A percentile compares a stretch with the other conserved stretches of the same genome.
phyloP scores from a whole-genome alignment of 2,797 vertebrate species.

The Vespertilio murinus region DNA sequence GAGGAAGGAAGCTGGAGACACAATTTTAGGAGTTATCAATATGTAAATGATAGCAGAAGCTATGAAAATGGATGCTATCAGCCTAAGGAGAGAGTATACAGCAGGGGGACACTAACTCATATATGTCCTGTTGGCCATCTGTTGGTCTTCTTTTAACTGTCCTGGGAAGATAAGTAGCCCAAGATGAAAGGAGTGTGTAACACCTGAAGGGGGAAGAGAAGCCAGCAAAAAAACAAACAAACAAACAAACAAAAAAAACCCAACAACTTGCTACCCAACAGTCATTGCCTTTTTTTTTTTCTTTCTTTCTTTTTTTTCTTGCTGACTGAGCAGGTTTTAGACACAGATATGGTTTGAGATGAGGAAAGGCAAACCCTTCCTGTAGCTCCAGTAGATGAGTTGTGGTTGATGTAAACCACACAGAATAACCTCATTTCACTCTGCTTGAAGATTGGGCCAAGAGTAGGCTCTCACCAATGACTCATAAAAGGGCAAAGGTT shows the following conservation, averaged over 20 bases:
- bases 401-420: background rate
- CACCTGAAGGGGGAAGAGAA: background rate
- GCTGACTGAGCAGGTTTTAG: background rate
- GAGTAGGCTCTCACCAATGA: background rate
- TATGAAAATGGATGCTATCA: conserved; percentile 11
- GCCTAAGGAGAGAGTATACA: background rate
- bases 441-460: background rate
- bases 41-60: conserved; percentile 2
- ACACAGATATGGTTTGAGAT: background rate
- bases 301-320: background rate
- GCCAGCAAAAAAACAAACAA: background rate
- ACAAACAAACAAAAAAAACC: background rate
- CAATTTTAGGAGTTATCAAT: conserved; percentile 37
- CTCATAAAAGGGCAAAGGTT: background rate
- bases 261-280: background rate
- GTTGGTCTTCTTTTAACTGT: background rate
- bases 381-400: background rate
- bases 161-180: background rate
- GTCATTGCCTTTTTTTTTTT: background rate
- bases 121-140: background rate
- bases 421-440: background rate
- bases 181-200: background rate
- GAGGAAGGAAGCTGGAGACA: conserved; percentile 26
- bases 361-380: background rate
- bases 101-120: background rate